These are phyloP conservation scores for Dione juno DNA, from an alignment of 2,888 invertebrate genomes.

Conservation along the genomic window DNA sequence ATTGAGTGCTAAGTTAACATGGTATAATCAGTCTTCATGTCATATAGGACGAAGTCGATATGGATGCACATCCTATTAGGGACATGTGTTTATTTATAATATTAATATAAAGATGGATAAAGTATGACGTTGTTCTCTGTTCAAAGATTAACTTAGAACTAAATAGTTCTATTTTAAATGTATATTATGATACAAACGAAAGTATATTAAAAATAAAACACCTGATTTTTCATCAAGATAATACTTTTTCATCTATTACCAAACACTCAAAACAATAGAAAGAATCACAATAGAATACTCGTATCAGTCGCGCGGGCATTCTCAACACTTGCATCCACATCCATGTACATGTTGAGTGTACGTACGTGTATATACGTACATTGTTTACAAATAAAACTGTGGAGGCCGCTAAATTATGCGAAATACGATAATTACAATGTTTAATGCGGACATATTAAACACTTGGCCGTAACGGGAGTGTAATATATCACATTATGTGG, in stretches of 20 bases:
- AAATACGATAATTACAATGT: constrained; percentile 65
- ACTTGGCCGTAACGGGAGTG: constrained; percentile 52
- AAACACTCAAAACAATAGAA: constrained; percentile 2
- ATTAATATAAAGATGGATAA: too few species aligned
- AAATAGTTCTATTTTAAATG: too few species aligned
- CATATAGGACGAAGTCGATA: too few species aligned
- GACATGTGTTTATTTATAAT: too few species aligned
- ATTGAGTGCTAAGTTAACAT: constrained; percentile 18
- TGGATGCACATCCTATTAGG: too few species aligned
- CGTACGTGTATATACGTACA: background rate
- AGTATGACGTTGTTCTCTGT: too few species aligned
- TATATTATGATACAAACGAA: background rate
- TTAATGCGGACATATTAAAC: constrained; percentile 74
- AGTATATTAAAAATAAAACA: background rate
- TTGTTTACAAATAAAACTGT: constrained; percentile 54
- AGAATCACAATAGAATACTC: background rate
- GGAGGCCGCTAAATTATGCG: constrained; percentile 66
- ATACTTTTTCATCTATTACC: background rate
- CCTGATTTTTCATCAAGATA: background rate
- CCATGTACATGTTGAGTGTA: constrained; percentile 1
- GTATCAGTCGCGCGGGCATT: constrained; percentile 13
- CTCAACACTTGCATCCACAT: background rate
- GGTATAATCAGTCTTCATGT: too few species aligned
- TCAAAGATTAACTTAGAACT: too few species aligned
- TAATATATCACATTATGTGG: constrained; percentile 47